Evolutionary conservation across 1,140 invertebrate genomes (phyloP), one percentile per base, ranked within the genome.

Genomic region (Bombus huntii): DNA sequence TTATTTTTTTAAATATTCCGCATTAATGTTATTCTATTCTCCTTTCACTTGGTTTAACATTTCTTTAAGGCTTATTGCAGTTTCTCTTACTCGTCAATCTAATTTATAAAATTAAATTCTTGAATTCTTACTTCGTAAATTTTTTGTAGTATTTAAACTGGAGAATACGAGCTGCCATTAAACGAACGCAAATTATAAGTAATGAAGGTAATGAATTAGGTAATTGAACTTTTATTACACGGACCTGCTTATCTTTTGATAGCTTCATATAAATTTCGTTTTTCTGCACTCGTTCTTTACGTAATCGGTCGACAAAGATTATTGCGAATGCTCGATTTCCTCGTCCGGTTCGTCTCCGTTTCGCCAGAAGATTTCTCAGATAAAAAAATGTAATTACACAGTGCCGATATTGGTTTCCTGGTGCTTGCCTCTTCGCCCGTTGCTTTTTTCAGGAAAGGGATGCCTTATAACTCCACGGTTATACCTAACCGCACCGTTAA

Each of bases 361-460:
- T 85, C 83, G n/a, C 31, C 68, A 42, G 66, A 53, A 9, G 59
- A 83, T 44, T 31, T 65, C 68, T 42, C 31, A 59, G 28, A 0
- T 53, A 57, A 72, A 37, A 73, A 66, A 13, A 18, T 28, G 77
- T 74, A 85, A 85, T 85, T 85, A 85, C 70, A 85, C 83, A 59
- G 44, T 81, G 34, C 34, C 66, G 75, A 71, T 84, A 84, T 78
- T 83, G 74, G 65, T 57, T 83, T 57, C 42, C 47, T 9, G 59
- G 13, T 59, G 18, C n/a, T 78, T n/a, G 42, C 28, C 31, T 65
- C 59, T 31, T 34, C 18, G 25, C 12, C 34, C 13, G 68, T 74
- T 37, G 72, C 34, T 13, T 78, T 77, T 78, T 77, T 57, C n/a
- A 31, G 65, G n/a, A 59, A 31, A 53, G 4, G 2, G 44, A 1